Base-by-base conservation (phyloP, 1,140 invertebrate genomes). In the Ceratitis capitata region DNA sequence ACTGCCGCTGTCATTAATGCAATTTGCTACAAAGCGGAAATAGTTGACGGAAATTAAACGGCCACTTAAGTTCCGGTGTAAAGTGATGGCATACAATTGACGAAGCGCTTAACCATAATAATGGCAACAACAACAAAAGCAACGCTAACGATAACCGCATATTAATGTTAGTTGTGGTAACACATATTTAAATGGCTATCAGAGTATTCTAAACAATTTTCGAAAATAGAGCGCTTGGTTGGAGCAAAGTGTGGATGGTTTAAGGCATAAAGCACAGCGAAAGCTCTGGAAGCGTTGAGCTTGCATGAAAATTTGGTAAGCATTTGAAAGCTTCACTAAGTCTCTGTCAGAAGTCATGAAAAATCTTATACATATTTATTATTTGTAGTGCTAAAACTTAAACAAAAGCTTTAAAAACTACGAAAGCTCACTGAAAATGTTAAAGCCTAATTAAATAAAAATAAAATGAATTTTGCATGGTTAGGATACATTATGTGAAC, bases 11-110 rank as follows among this genome's bases (percentile, higher is more conserved):
- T 82, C 78, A 74, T 84, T 86, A 86, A 86, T 86, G 85, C 83
- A 82, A 84, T 86, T 84, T 86, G 47, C 78, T 83, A 53, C 64
- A 51, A 82, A 82, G 51, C 83, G 85, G 85, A 86, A 86, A 86
- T 86, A 86, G 85, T 86, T 86, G 85, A 84, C 85, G 85, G 85
- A 86, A 86, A 84, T 84, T 85, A 58, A 85, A 82, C 58, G 85
- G 58, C 82, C 58, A 86, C 82, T 85, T 78, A 83, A 78, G 56
- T 74, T 56, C 58, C 47, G 35, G 39, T 83, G 64, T 82, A 84
- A 69, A 69, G 83, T 83, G 58, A 58, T 61, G 42, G 51, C 78
- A 61, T 45, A 49, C 47, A 61, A 78, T 85, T 58, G 26, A 26
- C 35, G 35, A 26, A 23, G 42, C 78, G 39, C 42, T 19, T 49